Conservation (phyloP, 2,888 invertebrate species). For the Malthinus seriepunctatus region DNA sequence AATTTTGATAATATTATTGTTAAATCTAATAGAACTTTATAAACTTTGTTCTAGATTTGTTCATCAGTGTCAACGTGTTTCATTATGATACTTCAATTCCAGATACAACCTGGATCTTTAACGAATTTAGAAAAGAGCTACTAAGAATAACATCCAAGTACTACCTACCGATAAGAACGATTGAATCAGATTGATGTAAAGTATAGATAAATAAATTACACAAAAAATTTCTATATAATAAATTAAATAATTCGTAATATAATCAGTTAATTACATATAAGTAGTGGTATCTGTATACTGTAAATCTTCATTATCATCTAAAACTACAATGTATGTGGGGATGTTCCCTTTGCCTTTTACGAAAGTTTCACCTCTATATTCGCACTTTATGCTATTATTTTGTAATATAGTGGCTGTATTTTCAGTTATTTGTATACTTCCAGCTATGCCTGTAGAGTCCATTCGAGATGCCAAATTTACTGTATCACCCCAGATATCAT, state of each 20-base stretch:
- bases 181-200: no score
- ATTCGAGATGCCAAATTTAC: constrained; percentile 96
- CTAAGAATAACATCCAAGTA: no score
- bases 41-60: constrained; percentile 28
- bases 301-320: constrained; percentile 57
- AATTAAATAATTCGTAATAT: neutral
- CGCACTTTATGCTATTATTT: constrained; percentile 70
- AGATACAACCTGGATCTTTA: neutral
- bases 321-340: constrained; percentile 73
- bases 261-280: neutral
- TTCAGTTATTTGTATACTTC: constrained; percentile 74
- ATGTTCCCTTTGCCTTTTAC: constrained; percentile 74
- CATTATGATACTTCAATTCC: constrained; percentile 30
- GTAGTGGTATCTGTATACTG: neutral
- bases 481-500: constrained; percentile 97
- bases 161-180: no score
- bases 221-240: neutral
- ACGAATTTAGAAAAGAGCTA: no score
- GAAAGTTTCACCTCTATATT: constrained; percentile 68
- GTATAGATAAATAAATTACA: no score
- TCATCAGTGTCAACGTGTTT: constrained; percentile 31
- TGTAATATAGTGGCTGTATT: constrained; percentile 71
- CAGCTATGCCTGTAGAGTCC: constrained; percentile 87
- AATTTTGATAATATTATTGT: no score
- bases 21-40: neutral